Evolutionary conservation across 1,140 invertebrate species (phyloP).

Genomic region (Diorhabda carinulata): DNA sequence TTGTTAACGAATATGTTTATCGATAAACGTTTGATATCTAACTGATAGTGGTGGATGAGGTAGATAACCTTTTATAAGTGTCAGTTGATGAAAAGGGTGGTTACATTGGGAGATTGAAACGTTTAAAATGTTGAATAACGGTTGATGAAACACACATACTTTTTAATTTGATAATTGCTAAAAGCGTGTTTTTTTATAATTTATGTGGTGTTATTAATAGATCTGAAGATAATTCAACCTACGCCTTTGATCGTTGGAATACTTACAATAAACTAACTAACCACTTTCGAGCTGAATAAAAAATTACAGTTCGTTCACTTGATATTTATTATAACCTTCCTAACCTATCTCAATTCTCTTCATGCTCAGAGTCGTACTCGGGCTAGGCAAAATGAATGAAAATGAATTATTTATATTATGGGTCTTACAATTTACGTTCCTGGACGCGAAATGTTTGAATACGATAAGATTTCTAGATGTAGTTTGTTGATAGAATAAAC

Average conservation of each 20-base stretch:
- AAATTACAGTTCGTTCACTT: slow-evolving; percentile 33
- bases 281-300: slow-evolving; percentile 17
- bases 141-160: no score
- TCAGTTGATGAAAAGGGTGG: no score
- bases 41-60: no score
- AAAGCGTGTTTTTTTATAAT: no score
- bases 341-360: slow-evolving; percentile 34
- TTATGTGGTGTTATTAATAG: no score
- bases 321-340: slow-evolving; percentile 37
- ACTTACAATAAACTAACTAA: slow-evolving; percentile 8
- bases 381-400: slow-evolving; percentile 8
- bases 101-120: no score
- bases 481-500: slow-evolving; percentile 2
- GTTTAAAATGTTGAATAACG: no score
- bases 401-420: slow-evolving; percentile 15
- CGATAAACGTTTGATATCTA: no score
- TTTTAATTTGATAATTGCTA: no score
- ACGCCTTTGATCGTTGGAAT: slow-evolving; percentile 6
- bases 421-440: slow-evolving; percentile 5
- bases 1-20: no score
- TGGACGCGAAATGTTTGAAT: slow-evolving; percentile 5
- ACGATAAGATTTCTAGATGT: slow-evolving; percentile 2
- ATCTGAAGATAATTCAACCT: background rate
- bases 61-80: no score
- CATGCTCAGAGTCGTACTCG: slow-evolving; percentile 18